These are phyloP conservation scores for Eudyptes chrysolophus DNA, from an alignment of 2,113 vertebrate genomes.

Conservation along the genomic window DNA sequence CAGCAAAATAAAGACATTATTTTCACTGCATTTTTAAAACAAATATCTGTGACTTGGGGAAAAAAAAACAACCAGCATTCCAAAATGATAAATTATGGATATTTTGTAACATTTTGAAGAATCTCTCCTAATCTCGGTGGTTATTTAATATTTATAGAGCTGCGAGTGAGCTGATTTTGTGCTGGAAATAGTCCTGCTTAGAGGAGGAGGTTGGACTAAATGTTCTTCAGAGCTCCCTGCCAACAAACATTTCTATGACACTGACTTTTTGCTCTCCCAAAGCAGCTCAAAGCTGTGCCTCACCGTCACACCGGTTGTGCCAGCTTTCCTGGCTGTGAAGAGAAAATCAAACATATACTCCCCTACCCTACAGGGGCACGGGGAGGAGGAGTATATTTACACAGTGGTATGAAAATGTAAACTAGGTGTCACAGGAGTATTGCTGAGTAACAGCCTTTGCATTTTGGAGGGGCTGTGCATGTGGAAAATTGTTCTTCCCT, in stretches of 20 bases:
- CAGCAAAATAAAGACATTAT: not conserved
- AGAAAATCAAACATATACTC: not conserved
- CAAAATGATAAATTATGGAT: not conserved
- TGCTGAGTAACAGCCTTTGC: not conserved
- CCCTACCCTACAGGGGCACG: not conserved
- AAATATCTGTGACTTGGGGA: not conserved
- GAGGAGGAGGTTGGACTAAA: not conserved
- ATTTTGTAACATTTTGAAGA: not conserved
- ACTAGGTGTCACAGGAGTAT: not conserved
- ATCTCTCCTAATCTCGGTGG: not conserved
- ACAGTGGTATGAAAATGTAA: not conserved
- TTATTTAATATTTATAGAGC: not conserved
- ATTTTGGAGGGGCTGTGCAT: not conserved
- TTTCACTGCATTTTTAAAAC: not conserved
- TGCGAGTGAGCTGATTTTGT: not conserved
- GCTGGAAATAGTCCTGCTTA: not conserved
- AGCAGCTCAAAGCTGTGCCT: not conserved
- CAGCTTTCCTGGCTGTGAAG: not conserved
- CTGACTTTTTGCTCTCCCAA: not conserved
- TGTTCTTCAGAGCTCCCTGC: not conserved
- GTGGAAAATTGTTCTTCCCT: fast-evolving
- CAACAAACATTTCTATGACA: not conserved
- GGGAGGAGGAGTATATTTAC: not conserved
- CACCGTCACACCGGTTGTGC: fast-evolving
- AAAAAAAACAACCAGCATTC: fast-evolving